These are phyloP conservation scores for Myioborus melanocephalus DNA, from an alignment of 2,797 vertebrate genomes.

Conservation along the genomic window DNA sequence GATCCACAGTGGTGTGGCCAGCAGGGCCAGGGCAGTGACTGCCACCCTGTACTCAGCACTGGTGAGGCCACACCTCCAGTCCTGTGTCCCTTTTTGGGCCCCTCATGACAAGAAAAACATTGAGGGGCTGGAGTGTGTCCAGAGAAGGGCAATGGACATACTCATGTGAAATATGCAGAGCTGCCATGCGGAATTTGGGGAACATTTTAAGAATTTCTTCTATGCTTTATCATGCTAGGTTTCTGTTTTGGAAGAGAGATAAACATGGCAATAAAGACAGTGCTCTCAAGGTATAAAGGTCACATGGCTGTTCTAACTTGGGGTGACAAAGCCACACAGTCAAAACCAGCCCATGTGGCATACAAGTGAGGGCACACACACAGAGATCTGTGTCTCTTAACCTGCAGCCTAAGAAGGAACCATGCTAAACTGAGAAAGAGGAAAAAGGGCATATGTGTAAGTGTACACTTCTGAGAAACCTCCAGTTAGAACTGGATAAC, in stretches of 20 bases:
- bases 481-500: not conserved
- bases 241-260: not conserved
- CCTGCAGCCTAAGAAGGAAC: not conserved
- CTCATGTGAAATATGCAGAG: not conserved
- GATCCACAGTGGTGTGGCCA: not conserved
- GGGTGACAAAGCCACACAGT: not conserved
- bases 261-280: not conserved
- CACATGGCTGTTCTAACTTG: not conserved
- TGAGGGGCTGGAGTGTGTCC: accelerated
- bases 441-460: not conserved
- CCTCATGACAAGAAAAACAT: accelerated
- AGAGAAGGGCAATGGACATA: not conserved
- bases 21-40: not conserved
- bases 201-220: not conserved
- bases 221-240: not conserved
- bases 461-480: not conserved
- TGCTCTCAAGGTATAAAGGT: not conserved
- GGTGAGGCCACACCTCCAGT: not conserved
- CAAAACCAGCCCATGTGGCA: not conserved
- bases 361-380: not conserved
- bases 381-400: not conserved
- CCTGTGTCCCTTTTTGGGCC: not conserved
- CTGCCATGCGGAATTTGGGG: not conserved
- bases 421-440: not conserved
- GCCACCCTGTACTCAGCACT: accelerated